Evolutionary conservation across 1,140 invertebrate species (phyloP).

Genomic region (Drosophila asahinai): DNA sequence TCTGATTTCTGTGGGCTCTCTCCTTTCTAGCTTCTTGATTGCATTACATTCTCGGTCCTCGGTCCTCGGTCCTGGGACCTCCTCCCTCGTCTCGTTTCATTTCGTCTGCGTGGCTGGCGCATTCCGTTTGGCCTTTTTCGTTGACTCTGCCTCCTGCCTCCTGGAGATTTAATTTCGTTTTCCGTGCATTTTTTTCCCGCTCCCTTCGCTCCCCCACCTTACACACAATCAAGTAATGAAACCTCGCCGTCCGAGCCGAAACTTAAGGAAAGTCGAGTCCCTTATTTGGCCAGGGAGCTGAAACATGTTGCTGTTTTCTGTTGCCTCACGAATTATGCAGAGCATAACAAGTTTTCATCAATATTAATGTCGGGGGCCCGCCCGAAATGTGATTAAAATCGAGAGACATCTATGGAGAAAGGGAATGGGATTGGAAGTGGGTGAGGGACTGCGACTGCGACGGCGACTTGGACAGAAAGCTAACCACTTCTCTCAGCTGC

Average conservation of each 20-base stretch:
- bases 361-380: conserved; percentile 62
- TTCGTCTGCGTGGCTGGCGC: conserved; percentile 39
- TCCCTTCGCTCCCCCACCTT: background rate
- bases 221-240: conserved; percentile 73
- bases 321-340: conserved; percentile 60
- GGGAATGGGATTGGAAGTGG: background rate
- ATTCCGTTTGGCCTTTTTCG: conserved; percentile 48
- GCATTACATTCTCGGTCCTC: conserved; percentile 41
- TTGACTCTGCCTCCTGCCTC: conserved; percentile 28
- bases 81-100: conserved; percentile 6
- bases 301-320: conserved; percentile 43
- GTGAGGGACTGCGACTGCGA: conserved; percentile 12
- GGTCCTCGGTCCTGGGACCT: background rate
- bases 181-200: conserved; percentile 36
- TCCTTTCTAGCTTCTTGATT: conserved; percentile 50
- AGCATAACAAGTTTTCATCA: conserved; percentile 68
- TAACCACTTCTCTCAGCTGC: conserved; percentile 44
- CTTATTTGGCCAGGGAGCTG: conserved; percentile 17
- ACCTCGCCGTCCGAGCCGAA: conserved; percentile 32
- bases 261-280: conserved; percentile 24
- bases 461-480: conserved; percentile 6
- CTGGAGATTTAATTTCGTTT: conserved; percentile 54
- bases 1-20: conserved; percentile 12
- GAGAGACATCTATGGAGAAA: conserved; percentile 27
- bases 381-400: conserved; percentile 75